Conservation (phyloP, 64 coral and sea anemone genomes). For the Montipora foliosa region DNA sequence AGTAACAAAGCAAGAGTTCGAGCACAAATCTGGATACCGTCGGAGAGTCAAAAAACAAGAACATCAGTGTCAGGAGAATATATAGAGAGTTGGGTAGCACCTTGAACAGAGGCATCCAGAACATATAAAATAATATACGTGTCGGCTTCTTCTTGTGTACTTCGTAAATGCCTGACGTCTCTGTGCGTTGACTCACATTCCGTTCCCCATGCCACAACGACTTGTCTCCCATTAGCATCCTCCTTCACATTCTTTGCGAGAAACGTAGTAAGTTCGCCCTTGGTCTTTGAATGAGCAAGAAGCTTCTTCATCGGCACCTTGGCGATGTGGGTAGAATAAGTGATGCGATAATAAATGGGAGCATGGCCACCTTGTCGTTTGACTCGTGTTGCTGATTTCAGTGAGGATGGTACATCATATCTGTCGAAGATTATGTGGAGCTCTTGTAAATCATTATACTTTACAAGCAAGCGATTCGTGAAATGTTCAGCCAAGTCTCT, state of each 20-base stretch:
- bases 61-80: constrained; percentile 50
- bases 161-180: constrained; percentile 68
- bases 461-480: constrained; percentile 49
- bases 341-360: background rate
- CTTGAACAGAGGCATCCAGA: constrained; percentile 58
- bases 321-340: constrained; percentile 48
- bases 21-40: constrained; percentile 64
- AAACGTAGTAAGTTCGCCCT: constrained; percentile 69
- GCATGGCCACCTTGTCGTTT: constrained; percentile 43
- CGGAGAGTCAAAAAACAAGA: constrained; percentile 60
- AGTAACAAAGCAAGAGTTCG: constrained; percentile 65
- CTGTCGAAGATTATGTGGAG: constrained; percentile 63
- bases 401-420: constrained; percentile 54
- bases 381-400: constrained; percentile 63
- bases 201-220: constrained; percentile 65
- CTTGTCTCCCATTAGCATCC: constrained; percentile 55
- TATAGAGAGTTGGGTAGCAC: constrained; percentile 52
- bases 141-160: constrained; percentile 53
- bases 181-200: constrained; percentile 69
- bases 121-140: constrained; percentile 65
- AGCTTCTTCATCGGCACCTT: constrained; percentile 47
- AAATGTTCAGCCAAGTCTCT: constrained; percentile 74
- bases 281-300: constrained; percentile 62
- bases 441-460: constrained; percentile 69
- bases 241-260: constrained; percentile 76